Evolutionary conservation across 2,113 vertebrate genomes (phyloP), one percentile per base, ranked within the genome.

Genomic region (Bubalus kerabau): DNA sequence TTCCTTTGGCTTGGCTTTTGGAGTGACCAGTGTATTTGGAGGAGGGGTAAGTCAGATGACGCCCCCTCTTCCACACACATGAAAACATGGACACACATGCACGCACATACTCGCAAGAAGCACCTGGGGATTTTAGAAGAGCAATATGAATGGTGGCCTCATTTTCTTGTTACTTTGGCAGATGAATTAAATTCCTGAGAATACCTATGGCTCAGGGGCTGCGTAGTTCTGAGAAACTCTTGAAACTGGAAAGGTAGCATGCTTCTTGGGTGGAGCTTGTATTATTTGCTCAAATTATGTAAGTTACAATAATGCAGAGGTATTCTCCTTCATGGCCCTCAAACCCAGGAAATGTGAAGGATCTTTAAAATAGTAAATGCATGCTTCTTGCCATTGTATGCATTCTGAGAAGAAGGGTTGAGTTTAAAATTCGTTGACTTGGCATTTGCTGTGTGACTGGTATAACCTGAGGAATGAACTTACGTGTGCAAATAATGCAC

Each of bases 381-480:
- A 21, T 71, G 30, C 46, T 11, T 84, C 2, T 89, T 84, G 54
- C 36, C 8, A 1, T n/a, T 56, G 13, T 56, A 10, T 67, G 3
- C 24, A 43, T 93, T 91, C 15, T 80, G 46, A 95, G 64, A 32
- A n/a, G 46, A 92, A 90, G 21, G 9, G 1, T 12, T 95, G 32
- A 84, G 2, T 43, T 57, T 84, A 87, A 90, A 54, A 64, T 82
- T 21, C 56, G 80, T 84, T 67, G 40, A 80, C 82, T 84, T 78
- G 57, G 14, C 43, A 59, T 85, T 74, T 89, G 28, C 26, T 93
- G 0, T 76, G 76, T 80, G 56, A 93, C 57, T 64, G 36, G 28
- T 90, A 2, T 84, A 56, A 92, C 80, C 81, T 52, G 28, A 95
- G 19, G 43, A 93, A 90, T 88, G 60, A 96, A 94, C 28, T 87